Conservation (phyloP, 2,113 vertebrate species). For the Ptilorrhoa leucosticta region DNA sequence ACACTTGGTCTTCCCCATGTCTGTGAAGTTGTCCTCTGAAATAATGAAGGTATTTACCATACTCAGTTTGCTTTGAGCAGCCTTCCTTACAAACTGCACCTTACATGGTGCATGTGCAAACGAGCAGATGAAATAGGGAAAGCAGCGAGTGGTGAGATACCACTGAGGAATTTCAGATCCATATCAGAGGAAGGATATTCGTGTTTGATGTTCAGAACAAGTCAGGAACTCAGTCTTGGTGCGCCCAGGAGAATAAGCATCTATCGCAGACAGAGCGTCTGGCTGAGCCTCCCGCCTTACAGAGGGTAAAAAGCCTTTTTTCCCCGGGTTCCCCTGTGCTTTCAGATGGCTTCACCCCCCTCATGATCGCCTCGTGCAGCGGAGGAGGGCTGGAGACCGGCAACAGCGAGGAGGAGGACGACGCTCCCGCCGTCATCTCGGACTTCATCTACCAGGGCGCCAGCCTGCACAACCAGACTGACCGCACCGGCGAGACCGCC, state of each 20-base stretch:
- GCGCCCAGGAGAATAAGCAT: conserved; percentile 18
- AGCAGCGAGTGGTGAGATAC: not conserved
- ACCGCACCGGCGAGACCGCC: conserved; percentile 94
- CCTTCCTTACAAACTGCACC: not conserved
- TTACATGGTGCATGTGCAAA: not conserved
- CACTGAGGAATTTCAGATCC: conserved; percentile 47
- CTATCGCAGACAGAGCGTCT: not conserved
- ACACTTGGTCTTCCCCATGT: not conserved
- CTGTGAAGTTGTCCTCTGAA: not conserved
- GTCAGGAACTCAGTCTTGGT: not conserved
- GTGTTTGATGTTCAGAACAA: conserved; percentile 45
- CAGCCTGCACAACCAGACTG: conserved; percentile 95
- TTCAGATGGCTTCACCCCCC: conserved; percentile 92
- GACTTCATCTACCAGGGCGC: conserved; percentile 98
- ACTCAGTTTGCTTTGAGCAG: not conserved
- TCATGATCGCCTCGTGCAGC: conserved; percentile 98
- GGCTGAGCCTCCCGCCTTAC: not conserved
- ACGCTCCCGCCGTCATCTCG: conserved; percentile 89
- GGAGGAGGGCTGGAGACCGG: conserved; percentile 94
- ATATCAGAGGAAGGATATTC: conserved; percentile 46
- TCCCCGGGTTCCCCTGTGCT: not conserved
- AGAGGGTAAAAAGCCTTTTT: not conserved
- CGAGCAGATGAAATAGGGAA: not conserved
- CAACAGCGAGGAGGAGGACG: conserved; percentile 94
- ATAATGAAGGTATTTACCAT: not conserved